Evolutionary conservation across 2,797 vertebrate species (phyloP), one percentile per base, ranked within the genome.

Genomic region (Diglossa cyanea): DNA sequence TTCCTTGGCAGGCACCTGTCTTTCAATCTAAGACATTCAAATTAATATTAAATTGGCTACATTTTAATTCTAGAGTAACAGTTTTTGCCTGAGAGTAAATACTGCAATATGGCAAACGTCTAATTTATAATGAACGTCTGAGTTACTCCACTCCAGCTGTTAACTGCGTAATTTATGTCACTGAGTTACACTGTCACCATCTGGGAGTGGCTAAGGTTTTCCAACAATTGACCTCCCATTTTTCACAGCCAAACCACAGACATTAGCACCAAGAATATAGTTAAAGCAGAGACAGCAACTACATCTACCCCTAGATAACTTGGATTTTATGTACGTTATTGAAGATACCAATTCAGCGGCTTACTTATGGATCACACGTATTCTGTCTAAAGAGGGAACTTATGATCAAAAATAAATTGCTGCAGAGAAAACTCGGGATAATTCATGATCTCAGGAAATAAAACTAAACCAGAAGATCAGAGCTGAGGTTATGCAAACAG

Each of bases 121-220:
- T 93, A 54, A 35, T 91, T 93, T 94, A 77, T 92, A 94, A 93
- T 61, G 57, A 76, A 50, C 66, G 30, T 39, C 33, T 0, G 0
- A 71, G 53, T 80, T 91, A 78, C 88, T 92, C 55, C 19, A 30
- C 47, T 94, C 85, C 85, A 8, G 18, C 94, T 92, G 91, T 62
- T 89, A 90, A 84, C 47, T 6, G 23, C 10, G 6, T 58, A 68
- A 87, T 95, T 81, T 87, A 26, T 76, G 87, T 42, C 80, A 79
- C 63, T 71, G 50, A 87, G 77, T 78, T 90, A 90, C 96, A 95
- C 25, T 94, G 70, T 66, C 61, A 89, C 78, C 92, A 94, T 92
- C 83, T 96, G 94, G 74, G n/a, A 83, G 53, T 35, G 58, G 65
- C 44, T 77, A 85, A 79, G 42, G 83, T 44, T 44, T 82, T 86